Evolutionary conservation across 2,113 vertebrate genomes (phyloP).

Genomic region (Mungos mungo): DNA sequence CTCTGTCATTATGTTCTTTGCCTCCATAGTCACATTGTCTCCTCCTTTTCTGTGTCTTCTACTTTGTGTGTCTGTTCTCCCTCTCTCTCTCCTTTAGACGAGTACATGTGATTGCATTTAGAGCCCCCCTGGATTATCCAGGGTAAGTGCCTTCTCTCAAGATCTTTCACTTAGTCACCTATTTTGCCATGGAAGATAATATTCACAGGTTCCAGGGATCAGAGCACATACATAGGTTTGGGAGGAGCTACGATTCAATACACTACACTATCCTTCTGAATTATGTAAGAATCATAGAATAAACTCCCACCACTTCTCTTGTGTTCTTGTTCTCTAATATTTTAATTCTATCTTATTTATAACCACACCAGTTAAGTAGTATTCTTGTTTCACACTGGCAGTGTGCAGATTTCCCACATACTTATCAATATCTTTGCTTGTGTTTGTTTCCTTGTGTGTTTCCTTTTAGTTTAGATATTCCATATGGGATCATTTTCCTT

Average conservation of each 20-base stretch:
- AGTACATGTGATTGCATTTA: background rate
- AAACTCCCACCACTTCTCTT: background rate
- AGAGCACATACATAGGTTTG: background rate
- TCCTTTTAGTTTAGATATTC: background rate
- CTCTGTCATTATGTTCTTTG: background rate
- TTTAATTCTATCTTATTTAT: constrained; percentile 36
- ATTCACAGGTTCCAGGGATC: background rate
- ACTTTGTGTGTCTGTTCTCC: background rate
- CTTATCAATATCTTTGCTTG: background rate
- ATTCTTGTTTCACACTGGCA: background rate
- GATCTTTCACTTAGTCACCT: background rate
- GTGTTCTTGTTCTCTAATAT: background rate
- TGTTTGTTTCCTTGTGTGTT: background rate
- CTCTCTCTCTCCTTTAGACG: background rate
- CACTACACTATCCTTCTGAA: background rate
- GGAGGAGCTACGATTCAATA: background rate
- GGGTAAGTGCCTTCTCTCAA: background rate
- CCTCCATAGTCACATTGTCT: background rate
- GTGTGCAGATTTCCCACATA: background rate
- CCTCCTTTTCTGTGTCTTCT: background rate
- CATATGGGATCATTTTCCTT: constrained; percentile 3
- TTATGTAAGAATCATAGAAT: background rate
- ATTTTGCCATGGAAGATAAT: background rate
- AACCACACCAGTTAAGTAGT: background rate
- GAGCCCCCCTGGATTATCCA: background rate